Base-by-base conservation (phyloP, 2,888 invertebrate species). In the Deladenus siricidicola region DNA sequence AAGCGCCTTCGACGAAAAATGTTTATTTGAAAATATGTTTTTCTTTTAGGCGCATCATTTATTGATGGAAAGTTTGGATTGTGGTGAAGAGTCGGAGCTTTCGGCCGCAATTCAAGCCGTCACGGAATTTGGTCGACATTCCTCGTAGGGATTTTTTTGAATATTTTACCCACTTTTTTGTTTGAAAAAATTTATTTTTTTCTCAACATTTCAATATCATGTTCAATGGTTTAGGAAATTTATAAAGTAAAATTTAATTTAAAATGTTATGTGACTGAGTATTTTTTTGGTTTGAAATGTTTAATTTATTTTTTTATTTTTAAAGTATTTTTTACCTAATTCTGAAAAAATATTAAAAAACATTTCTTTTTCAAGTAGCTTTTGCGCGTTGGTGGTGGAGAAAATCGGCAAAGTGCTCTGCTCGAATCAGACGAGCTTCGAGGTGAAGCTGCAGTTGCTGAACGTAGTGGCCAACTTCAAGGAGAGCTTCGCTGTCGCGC, bases 361-460 rank as follows among this genome's bases (percentile, higher is more conserved):
- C 28, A n/a, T 3, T 14, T 2, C n/a, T n/a, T 28, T 3, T 52
- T 65, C 47, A 26, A 67, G 67, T 8, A 58, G 56, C 1, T 67
- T 67, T 48, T 60, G 68, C n/a, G 44, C 51, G 24, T 28, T 61
- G 19, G 52, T 69, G 4, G 30, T 67, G 3, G 56, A 58, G 30
- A 67, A 67, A 52, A 62, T 67, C n/a, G 55, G 68, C 50, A 64
- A 68, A 17, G 39, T 67, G 60, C 47, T 68, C 17, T 34, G 45
- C 21, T 50, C 43, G n/a, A 64, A 28, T 29, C 53, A 49, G 42
- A 45, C 48, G 23, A 49, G 34, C 23, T 34, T 29, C 29, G 42
- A 34, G 23, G 34, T 65, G 29, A 67, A 64, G 28, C 45, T 48
- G 19, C 58, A 63, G 10, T 28, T 67, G 29, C 44, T 68, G 30